Conservation (phyloP, 1,140 invertebrate genomes). For the Halictus rubicundus region DNA sequence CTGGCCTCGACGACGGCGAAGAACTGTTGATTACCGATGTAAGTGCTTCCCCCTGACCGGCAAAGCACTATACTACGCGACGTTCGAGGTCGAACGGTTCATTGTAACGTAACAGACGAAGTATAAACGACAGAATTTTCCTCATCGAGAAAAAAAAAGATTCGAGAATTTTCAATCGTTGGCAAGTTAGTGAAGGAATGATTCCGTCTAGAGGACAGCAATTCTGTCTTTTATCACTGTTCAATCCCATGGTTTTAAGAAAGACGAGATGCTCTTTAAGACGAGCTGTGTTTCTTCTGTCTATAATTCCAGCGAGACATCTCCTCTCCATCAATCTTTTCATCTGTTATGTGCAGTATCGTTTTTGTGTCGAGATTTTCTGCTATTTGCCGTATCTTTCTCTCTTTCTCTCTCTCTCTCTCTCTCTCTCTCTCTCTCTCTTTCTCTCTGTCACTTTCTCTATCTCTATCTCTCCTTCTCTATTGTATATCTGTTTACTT, state of each 20-base stretch:
- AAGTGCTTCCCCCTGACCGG: constrained; percentile 82
- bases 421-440: constrained; percentile 61
- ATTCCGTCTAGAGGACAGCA: not conserved
- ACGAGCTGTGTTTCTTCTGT: constrained; percentile 22
- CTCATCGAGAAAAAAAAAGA: not conserved
- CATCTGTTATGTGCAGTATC: constrained; percentile 8
- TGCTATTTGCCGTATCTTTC: constrained; percentile 66
- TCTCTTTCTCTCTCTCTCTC: constrained; percentile 59
- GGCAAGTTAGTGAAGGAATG: too few relatives aligned
- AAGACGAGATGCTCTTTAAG: constrained; percentile 14
- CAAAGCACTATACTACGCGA: constrained; percentile 5
- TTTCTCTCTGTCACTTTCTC: constrained; percentile 62
- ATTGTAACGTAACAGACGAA: not conserved
- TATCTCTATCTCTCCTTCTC: constrained; percentile 54
- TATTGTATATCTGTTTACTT: constrained; percentile 52
- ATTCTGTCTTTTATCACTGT: not conserved
- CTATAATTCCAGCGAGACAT: constrained; percentile 5
- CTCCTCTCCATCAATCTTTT: not conserved
- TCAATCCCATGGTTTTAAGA: not conserved
- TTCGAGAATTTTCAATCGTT: too few relatives aligned
- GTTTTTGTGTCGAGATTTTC: constrained; percentile 36
- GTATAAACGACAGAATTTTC: too few relatives aligned
- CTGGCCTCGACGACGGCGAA: constrained; percentile 97
- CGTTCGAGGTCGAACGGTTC: constrained; percentile 6
- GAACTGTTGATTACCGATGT: constrained; percentile 97